Evolutionary conservation across 35 echinoderm and acorn worm genomes (phyloP), one percentile per base, ranked within the genome.

Genomic region (Apostichopus japonicus): DNA sequence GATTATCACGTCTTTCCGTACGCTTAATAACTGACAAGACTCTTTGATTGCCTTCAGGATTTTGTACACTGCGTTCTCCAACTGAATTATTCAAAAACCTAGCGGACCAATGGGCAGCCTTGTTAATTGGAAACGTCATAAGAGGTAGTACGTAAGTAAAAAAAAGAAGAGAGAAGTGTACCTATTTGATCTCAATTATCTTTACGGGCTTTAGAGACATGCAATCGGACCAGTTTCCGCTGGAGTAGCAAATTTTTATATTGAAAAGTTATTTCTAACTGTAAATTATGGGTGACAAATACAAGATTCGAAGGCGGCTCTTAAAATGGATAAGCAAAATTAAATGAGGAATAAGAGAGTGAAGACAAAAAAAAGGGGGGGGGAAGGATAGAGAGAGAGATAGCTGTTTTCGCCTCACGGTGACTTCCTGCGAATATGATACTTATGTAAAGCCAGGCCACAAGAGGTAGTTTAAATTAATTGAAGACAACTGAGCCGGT

Each of bases 91-190:
- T 84, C 81, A 55, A 22, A 22, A n/a, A 54, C 11, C 54, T 84
- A 57, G 81, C 81, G 81, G 24, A 24, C 81, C 81, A 84, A 84
- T 84, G 16, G 56, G 56, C 53, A 84, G 54, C 54, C 22, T 58
- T 58, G 81, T 56, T 58, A 84, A 84, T 84, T 84, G n/a, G 53
- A 57, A 84, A 58, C 81, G 81, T 84, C 81, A 84, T 51, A 58
- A 54, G 55, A 57, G 54, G 81, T 84, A 55, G 81, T 58, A 58
- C 53, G 53, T 23, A 22, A 57, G 81, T 23, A 58, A 84, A 84
- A 84, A 59, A 84, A 44, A 33, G 25, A 44, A 3, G 33, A 44
- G 33, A 44, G 33, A 44, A 44, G 33, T 59, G 6, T 84, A 57
- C 81, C n/a, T 15, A 14, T 84, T 55, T 84, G 54, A 21, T 84